These are phyloP conservation scores for Psittacula cyanocephala DNA, from an alignment of 2,113 vertebrate species.

Conservation along the genomic window DNA sequence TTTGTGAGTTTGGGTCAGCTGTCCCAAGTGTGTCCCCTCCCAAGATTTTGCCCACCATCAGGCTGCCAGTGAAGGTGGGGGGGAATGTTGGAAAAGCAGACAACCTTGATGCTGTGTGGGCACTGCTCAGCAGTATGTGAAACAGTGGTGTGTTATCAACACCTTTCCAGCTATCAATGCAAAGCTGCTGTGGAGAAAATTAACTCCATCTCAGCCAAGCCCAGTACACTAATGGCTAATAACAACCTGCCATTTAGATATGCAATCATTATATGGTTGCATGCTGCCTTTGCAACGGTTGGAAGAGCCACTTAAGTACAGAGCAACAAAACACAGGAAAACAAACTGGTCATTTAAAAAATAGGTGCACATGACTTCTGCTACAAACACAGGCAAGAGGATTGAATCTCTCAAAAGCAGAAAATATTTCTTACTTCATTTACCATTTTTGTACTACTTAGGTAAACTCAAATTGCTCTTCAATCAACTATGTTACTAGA, in stretches of 20 bases:
- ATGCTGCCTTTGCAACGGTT: neutral
- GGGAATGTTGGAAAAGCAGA: neutral
- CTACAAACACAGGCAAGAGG: neutral
- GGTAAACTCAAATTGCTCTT: neutral
- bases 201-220: neutral
- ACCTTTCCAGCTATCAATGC: neutral
- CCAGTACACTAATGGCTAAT: neutral
- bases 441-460: neutral
- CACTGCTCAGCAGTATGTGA: neutral
- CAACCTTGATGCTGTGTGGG: neutral
- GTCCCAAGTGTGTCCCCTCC: neutral
- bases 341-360: neutral
- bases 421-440: neutral
- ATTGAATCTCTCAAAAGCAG: neutral
- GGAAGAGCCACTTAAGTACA: neutral
- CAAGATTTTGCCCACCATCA: neutral
- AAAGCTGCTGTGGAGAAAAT: neutral
- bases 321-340: neutral
- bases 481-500: neutral
- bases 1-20: neutral
- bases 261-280: neutral
- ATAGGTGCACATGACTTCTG: neutral
- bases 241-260: neutral
- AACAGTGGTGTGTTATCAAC: neutral
- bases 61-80: neutral